Conservation (phyloP, 2,797 vertebrate species). For the Alosa sapidissima region DNA sequence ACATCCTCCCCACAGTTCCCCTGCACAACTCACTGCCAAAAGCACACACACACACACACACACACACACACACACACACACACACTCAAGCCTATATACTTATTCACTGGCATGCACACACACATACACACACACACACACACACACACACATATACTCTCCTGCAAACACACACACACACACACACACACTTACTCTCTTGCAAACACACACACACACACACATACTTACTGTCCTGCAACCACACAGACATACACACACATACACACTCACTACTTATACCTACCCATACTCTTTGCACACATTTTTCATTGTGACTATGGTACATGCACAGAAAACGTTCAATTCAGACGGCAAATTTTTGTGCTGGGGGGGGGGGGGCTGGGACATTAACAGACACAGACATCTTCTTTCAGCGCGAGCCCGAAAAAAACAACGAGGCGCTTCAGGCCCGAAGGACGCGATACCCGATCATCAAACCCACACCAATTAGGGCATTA, state of each 20-base stretch:
- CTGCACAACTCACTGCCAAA: background rate
- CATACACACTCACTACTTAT: too few species aligned
- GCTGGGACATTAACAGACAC: constrained; percentile 58
- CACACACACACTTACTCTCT: too few species aligned
- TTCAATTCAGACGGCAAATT: background rate
- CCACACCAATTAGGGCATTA: constrained; percentile 76
- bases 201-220: background rate
- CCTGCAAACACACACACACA: background rate
- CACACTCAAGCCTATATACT: constrained; percentile 7
- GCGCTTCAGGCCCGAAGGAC: constrained; percentile 65
- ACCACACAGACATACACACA: background rate
- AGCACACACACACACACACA: background rate
- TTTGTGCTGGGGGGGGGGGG: background rate
- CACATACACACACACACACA: background rate
- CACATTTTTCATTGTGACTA: too few species aligned
- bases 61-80: constrained; percentile 34
- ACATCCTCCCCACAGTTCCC: constrained; percentile 10
- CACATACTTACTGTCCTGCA: background rate
- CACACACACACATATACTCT: background rate
- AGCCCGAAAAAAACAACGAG: constrained; percentile 61
- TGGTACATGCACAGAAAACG: constrained; percentile 33
- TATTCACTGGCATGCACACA: background rate
- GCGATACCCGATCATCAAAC: constrained; percentile 76
- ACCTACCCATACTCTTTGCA: too few species aligned
- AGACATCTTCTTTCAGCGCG: constrained; percentile 45